phyloP scores from a whole-genome alignment of 2,797 vertebrate genomes.

The Jordanella pulchra region DNA sequence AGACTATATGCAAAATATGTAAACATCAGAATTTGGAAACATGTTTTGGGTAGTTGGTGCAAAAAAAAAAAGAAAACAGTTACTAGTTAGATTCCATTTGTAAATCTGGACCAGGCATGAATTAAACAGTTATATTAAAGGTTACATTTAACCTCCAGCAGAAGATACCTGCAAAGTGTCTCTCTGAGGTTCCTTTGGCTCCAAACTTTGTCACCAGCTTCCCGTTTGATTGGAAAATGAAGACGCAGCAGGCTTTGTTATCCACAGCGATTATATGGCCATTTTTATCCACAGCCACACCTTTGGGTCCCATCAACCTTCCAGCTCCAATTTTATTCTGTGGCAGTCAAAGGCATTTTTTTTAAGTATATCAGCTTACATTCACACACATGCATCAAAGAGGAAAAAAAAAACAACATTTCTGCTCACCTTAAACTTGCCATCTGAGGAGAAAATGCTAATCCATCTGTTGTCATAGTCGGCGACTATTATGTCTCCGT shows the following conservation, averaged over 20 bases:
- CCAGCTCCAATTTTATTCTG: slow-evolving; percentile 95
- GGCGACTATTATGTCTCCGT: slow-evolving; percentile 92
- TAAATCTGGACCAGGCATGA: slow-evolving; percentile 64
- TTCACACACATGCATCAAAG: background rate
- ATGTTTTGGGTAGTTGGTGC: slow-evolving; percentile 1
- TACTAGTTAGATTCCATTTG: slow-evolving; percentile 11
- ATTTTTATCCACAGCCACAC: slow-evolving; percentile 91
- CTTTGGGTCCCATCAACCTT: slow-evolving; percentile 93
- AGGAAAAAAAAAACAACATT: background rate
- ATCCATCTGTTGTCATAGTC: slow-evolving; percentile 99
- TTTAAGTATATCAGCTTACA: background rate
- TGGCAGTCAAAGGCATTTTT: background rate
- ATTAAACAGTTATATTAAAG: background rate
- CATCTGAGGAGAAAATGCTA: slow-evolving; percentile 95
- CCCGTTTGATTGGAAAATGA: slow-evolving; percentile 96
- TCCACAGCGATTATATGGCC: slow-evolving; percentile 97
- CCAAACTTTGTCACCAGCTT: slow-evolving; percentile 96
- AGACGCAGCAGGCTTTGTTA: slow-evolving; percentile 96
- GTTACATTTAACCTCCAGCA: background rate
- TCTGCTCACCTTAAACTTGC: slow-evolving; percentile 91
- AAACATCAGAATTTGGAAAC: slow-evolving; percentile 5
- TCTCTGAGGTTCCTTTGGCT: slow-evolving; percentile 88
- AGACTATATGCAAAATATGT: background rate
- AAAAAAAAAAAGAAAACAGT: slow-evolving; percentile 17
- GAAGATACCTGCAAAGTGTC: slow-evolving; percentile 89